phyloP scores from a whole-genome alignment of 2,113 vertebrate genomes.

The Numida meleagris region DNA sequence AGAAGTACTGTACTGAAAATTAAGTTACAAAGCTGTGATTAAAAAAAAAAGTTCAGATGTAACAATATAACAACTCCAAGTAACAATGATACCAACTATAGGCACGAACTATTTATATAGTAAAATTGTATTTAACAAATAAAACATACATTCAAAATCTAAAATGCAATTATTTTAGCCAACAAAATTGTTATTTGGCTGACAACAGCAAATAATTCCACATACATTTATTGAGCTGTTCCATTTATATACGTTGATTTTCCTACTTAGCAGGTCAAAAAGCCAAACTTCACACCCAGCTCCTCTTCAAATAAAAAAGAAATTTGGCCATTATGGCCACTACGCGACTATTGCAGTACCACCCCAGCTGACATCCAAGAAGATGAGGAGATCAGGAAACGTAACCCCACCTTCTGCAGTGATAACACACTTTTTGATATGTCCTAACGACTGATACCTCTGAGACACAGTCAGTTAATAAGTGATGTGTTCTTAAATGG shows the following conservation, averaged over 20 bases:
- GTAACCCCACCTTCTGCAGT: not conserved
- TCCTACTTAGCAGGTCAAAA: slow-evolving; percentile 1
- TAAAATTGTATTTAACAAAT: not conserved
- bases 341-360: not conserved
- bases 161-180: not conserved
- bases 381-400: not conserved
- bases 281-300: not conserved
- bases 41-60: not conserved
- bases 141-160: not conserved
- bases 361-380: not conserved
- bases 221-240: not conserved
- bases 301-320: not conserved
- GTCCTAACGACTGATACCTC: not conserved
- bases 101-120: not conserved
- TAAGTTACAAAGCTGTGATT: not conserved
- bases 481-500: not conserved
- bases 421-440: not conserved
- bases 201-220: not conserved
- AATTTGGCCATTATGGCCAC: not conserved
- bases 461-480: not conserved
- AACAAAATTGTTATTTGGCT: not conserved
- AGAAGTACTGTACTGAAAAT: not conserved
- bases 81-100: not conserved
- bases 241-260: not conserved
- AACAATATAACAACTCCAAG: not conserved